Evolutionary conservation across 2,888 invertebrate species (phyloP).

Genomic region (Eueremaeus valkanovi): DNA sequence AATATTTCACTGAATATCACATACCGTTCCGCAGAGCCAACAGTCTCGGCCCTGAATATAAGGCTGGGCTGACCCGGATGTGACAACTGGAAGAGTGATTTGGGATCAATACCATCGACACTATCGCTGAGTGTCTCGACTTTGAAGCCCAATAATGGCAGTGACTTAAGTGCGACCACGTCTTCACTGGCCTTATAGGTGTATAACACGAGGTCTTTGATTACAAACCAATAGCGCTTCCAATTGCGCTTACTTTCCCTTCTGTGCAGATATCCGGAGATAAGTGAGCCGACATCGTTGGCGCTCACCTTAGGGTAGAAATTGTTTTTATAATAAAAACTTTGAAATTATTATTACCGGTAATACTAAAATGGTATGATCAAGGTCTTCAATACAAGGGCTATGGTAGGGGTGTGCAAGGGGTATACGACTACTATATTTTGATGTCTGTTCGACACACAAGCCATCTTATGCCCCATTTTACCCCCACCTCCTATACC

Average conservation of each 20-base stretch:
- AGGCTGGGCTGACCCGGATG: slow-evolving; percentile 56
- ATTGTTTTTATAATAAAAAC: too few relatives aligned
- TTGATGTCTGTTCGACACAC: too few relatives aligned
- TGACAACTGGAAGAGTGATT: slow-evolving; percentile 55
- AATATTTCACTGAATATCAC: neutral
- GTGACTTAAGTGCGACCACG: slow-evolving; percentile 56
- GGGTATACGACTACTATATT: too few relatives aligned
- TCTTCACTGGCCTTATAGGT: slow-evolving; percentile 59
- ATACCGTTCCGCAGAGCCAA: slow-evolving; percentile 53
- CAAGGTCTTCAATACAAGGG: too few relatives aligned
- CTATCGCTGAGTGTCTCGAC: slow-evolving; percentile 49
- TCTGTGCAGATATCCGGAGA: slow-evolving; percentile 58
- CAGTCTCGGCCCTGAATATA: slow-evolving; percentile 55
- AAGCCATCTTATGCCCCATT: too few relatives aligned
- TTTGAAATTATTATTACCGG: too few relatives aligned
- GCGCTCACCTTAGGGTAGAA: slow-evolving; percentile 55
- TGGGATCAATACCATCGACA: slow-evolving; percentile 54
- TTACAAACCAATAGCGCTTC: slow-evolving; percentile 59
- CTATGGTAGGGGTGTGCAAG: too few relatives aligned
- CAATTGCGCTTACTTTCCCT: slow-evolving; percentile 53
- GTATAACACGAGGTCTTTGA: slow-evolving; percentile 58
- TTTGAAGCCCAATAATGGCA: slow-evolving; percentile 58
- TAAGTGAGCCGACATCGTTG: slow-evolving; percentile 57
- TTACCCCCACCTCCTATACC: too few relatives aligned
- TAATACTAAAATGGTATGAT: too few relatives aligned